These are phyloP conservation scores for Monopis laevigella DNA, from an alignment of 2,888 invertebrate species.

Conservation along the genomic window DNA sequence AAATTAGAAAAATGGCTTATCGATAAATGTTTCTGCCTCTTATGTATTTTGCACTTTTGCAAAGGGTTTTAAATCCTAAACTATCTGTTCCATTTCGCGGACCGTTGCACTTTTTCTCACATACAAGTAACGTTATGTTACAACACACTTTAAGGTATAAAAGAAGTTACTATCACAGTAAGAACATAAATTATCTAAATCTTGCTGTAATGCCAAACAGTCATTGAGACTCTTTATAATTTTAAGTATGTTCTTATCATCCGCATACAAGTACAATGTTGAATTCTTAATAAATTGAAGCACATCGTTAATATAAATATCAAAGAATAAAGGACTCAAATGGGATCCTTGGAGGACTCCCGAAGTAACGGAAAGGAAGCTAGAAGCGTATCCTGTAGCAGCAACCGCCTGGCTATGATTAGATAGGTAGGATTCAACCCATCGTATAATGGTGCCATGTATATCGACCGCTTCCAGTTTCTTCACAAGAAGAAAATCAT, in stretches of 20 bases:
- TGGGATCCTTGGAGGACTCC: slow-evolving; percentile 18
- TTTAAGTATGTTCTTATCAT: slow-evolving; percentile 15
- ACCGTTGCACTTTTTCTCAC: too few relatives aligned
- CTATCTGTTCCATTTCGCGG: too few relatives aligned
- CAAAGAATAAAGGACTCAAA: slow-evolving; percentile 18
- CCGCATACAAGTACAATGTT: slow-evolving; percentile 16
- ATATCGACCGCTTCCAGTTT: slow-evolving; percentile 16
- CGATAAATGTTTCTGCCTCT: too few relatives aligned
- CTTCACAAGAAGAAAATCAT: slow-evolving; percentile 5
- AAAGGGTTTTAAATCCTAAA: too few relatives aligned
- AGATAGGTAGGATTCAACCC: slow-evolving; percentile 17
- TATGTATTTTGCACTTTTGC: too few relatives aligned
- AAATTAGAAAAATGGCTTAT: too few relatives aligned
- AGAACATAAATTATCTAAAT: background rate
- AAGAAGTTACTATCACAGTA: background rate
- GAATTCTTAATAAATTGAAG: background rate
- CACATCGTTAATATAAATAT: slow-evolving; percentile 15
- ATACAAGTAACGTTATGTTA: too few relatives aligned
- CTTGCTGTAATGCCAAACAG: slow-evolving; percentile 11
- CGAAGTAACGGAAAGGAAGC: slow-evolving; percentile 14
- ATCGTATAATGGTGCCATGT: slow-evolving; percentile 17
- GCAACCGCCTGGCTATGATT: slow-evolving; percentile 17
- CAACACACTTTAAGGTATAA: too few relatives aligned
- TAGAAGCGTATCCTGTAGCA: slow-evolving; percentile 14
- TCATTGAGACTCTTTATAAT: slow-evolving; percentile 7